A percentile compares a stretch with the other conserved stretches of the same genome.
These are phyloP conservation scores for Leucopternis melanops DNA, from an alignment of 2,113 vertebrate species.

Conservation along the genomic window DNA sequence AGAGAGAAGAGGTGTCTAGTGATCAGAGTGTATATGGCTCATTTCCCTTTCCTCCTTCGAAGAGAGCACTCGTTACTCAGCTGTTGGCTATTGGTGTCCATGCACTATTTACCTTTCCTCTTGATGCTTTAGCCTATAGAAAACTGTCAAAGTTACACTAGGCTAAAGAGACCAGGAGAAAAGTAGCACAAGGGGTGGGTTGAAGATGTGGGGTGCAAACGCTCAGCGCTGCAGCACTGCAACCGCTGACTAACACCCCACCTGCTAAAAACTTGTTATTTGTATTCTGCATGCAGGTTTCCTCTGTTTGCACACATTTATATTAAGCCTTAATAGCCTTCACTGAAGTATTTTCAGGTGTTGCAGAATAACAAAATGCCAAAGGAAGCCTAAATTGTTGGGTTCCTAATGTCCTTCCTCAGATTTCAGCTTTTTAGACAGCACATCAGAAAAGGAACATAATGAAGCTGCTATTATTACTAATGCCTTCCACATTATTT, in stretches of 20 bases:
- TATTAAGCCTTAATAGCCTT: background rate
- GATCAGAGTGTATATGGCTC: background rate
- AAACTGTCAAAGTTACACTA: background rate
- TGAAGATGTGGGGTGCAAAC: background rate
- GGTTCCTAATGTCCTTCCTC: background rate
- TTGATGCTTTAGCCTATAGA: background rate
- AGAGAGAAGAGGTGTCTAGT: background rate
- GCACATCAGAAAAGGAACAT: background rate
- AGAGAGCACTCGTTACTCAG: background rate
- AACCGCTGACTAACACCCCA: background rate
- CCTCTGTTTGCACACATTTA: background rate
- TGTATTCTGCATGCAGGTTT: background rate
- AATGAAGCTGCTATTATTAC: slow-evolving; percentile 13
- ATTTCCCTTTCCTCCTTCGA: background rate
- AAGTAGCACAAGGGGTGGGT: background rate
- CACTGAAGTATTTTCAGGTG: background rate
- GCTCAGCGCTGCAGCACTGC: background rate
- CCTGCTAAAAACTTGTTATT: fast-evolving
- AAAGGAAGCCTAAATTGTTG: background rate
- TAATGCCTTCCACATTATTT: background rate
- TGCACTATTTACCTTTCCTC: background rate
- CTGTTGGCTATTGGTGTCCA: background rate
- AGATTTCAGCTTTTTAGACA: slow-evolving; percentile 1
- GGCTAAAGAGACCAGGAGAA: background rate
- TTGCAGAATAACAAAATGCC: background rate